Evolutionary conservation across 2,113 vertebrate species (phyloP).

Genomic region (Choloepus hoffmanni): DNA sequence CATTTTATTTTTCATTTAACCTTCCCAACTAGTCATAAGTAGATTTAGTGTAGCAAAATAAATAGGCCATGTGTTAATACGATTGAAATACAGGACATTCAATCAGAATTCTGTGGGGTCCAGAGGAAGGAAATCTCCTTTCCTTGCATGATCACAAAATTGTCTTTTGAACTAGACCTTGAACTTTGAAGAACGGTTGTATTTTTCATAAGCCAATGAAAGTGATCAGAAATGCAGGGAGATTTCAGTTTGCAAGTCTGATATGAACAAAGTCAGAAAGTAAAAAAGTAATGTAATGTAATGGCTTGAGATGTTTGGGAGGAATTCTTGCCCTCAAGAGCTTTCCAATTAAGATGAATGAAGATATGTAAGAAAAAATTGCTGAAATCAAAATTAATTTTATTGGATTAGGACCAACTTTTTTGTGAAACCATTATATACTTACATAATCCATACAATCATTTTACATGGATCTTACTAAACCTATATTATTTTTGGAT

Average conservation of each 20-base stretch:
- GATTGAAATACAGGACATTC: background rate
- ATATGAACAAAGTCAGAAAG: background rate
- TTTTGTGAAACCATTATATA: background rate
- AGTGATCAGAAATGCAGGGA: background rate
- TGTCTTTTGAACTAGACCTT: background rate
- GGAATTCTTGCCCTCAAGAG: background rate
- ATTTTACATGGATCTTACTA: background rate
- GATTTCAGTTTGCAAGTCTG: background rate
- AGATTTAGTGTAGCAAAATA: background rate
- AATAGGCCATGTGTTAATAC: background rate
- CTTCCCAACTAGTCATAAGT: background rate
- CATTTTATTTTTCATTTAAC: background rate
- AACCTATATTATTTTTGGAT: background rate
- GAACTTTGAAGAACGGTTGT: background rate
- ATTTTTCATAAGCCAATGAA: background rate
- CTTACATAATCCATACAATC: background rate
- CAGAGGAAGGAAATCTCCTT: background rate
- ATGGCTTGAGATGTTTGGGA: background rate
- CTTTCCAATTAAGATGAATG: background rate
- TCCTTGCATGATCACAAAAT: background rate
- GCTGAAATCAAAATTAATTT: background rate
- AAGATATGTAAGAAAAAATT: background rate
- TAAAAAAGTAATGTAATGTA: accelerated
- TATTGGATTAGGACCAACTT: background rate
- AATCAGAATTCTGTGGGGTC: background rate